Percentiles rank a stretch among this genome's conserved stretches.
Conservation (phyloP, 2,797 vertebrate species). For the Glyptemys insculpta region DNA sequence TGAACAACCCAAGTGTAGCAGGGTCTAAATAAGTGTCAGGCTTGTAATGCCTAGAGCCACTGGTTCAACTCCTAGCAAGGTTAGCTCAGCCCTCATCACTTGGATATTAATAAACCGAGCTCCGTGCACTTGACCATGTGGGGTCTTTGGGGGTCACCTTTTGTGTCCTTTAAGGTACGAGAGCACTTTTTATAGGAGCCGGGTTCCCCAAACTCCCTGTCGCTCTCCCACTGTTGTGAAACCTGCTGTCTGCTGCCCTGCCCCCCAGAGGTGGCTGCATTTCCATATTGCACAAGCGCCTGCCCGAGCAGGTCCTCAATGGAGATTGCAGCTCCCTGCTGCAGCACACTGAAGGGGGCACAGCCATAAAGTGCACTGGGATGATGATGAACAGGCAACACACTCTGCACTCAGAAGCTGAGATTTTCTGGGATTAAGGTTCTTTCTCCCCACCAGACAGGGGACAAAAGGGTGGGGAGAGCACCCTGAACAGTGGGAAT, state of each 20-base stretch:
- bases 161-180: not conserved
- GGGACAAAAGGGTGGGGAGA: not conserved
- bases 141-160: not conserved
- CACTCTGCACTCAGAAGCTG: rapidly evolving
- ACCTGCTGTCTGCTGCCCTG: not conserved
- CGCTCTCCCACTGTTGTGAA: not conserved
- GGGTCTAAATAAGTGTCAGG: not conserved
- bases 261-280: not conserved
- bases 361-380: rapidly evolving
- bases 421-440: not conserved
- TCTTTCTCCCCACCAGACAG: not conserved
- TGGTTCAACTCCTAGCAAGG: not conserved
- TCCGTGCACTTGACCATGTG: not conserved
- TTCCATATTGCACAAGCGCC: not conserved
- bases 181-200: not conserved
- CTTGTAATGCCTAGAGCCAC: not conserved
- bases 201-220: not conserved
- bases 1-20: not conserved
- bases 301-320: not conserved
- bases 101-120: no score
- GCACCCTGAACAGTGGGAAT: not conserved
- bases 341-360: rapidly evolving
- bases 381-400: not conserved
- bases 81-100: not conserved
- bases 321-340: rapidly evolving